These are phyloP conservation scores for Drosophila pseudoananassae DNA, from an alignment of 1,140 invertebrate genomes.

Conservation along the genomic window DNA sequence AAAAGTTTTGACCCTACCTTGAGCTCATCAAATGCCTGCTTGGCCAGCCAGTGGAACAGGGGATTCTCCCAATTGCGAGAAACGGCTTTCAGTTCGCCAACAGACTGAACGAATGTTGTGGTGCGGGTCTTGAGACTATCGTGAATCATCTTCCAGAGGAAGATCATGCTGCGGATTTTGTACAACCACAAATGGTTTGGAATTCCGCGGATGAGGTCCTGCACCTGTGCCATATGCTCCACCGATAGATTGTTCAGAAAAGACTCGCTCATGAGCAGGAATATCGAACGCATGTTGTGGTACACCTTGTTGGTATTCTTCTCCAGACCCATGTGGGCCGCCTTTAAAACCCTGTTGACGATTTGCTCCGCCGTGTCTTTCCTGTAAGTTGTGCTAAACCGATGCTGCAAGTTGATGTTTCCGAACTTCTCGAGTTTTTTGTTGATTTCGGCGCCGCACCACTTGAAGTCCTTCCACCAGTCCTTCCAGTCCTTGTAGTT, in stretches of 20 bases:
- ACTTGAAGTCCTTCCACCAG: constrained; percentile 63
- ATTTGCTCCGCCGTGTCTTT: not conserved
- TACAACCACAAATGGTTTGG: constrained; percentile 60
- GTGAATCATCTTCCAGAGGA: constrained; percentile 40
- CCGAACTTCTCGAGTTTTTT: constrained; percentile 27
- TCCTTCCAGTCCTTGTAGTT: constrained; percentile 50
- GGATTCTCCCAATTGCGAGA: constrained; percentile 38
- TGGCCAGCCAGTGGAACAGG: constrained; percentile 64
- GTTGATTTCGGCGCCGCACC: constrained; percentile 53
- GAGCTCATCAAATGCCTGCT: constrained; percentile 59
- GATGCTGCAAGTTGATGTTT: constrained; percentile 21
- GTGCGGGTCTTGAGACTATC: not conserved
- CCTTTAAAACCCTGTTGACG: constrained; percentile 16
- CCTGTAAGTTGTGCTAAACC: constrained; percentile 10
- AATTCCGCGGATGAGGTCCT: constrained; percentile 48
- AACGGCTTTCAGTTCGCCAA: not conserved
- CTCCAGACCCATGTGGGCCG: constrained; percentile 2
- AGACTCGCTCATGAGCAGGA: constrained; percentile 42
- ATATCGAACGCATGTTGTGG: constrained; percentile 28
- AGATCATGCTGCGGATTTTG: constrained; percentile 58
- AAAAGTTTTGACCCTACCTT: constrained; percentile 31
- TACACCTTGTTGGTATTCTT: constrained; percentile 18
- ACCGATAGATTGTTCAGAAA: constrained; percentile 36
- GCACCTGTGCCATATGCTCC: constrained; percentile 25
- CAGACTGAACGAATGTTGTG: not conserved